Base-by-base conservation (phyloP, 2,797 vertebrate genomes). In the Galago senegalensis region DNA sequence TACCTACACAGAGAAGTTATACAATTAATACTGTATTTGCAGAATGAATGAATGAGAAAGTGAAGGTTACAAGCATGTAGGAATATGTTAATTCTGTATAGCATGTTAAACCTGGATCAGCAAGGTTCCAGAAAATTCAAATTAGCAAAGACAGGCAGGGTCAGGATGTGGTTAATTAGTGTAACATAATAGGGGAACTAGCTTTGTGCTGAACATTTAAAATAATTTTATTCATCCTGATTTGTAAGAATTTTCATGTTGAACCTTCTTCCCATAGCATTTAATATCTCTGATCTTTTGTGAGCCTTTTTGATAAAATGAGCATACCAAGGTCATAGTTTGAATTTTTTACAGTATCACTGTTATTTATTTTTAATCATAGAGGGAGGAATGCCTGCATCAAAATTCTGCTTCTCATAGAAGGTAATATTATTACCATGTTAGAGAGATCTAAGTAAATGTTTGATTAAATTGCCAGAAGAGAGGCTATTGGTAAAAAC, bases 251-350 rank as follows among this genome's bases (percentile, higher is more conserved):
- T 27, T 49, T 94, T 63, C 5, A 12, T 79, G 9, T 34, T 21
- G 53, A 95, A 94, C 4, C 58, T 37, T 95, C 75, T 86, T 94
- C 17, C 75, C 34, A 1, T 1, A 43, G 34, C 43, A 89, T 70
- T 63, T 90, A 87, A 31, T 82, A 75, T 53, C 65, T 60, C 49
- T 27, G 37, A 76, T 29, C 89, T 80, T 72, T 90, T 93, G 40
- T 75, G 25, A 96, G 16, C 20, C 25, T 97, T 97, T 97, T 93
- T 96, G 92, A 97, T 95, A 82, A 92, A 53, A 67, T 61, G n/a
- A 90, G 16, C 56, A 16, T 81, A 93, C 82, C 56, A 79, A 90
- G 69, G 34, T 95, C 23, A 49, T 34, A 76, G 40, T 27, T 79
- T 82, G 34, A 56, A 12, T 73, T 69, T 75, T 77, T 37, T 56